Evolutionary conservation across 1,140 invertebrate genomes (phyloP).

Genomic region (Agrypnia vestita): DNA sequence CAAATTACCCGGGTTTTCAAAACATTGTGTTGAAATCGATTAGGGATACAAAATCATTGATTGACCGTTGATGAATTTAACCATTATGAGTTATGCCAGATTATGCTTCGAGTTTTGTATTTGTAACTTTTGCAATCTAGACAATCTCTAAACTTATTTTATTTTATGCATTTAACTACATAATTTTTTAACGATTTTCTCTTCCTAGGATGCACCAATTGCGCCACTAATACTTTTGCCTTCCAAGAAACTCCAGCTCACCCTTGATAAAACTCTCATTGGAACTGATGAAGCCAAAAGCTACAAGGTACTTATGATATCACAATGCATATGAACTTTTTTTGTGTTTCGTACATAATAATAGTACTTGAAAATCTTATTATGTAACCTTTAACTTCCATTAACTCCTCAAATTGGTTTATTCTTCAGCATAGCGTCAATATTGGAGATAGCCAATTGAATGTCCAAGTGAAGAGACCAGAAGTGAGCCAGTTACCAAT

Average conservation of each 20-base stretch:
- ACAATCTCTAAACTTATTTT: too few species aligned
- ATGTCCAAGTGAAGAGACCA: constrained; percentile 62
- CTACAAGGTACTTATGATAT: constrained; percentile 58
- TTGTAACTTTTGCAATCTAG: too few species aligned
- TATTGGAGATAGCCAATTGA: constrained; percentile 59
- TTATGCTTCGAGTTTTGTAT: too few species aligned
- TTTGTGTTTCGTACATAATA: too few species aligned
- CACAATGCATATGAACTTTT: neutral
- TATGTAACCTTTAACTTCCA: too few species aligned
- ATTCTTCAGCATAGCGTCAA: constrained; percentile 44
- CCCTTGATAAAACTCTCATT: constrained; percentile 59
- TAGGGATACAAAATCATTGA: too few species aligned
- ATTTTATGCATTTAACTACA: too few species aligned
- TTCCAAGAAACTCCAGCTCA: constrained; percentile 62
- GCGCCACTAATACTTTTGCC: constrained; percentile 73
- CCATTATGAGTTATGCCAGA: too few species aligned
- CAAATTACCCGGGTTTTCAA: too few species aligned
- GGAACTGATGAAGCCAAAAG: constrained; percentile 66
- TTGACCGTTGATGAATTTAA: too few species aligned
- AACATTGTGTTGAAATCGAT: too few species aligned
- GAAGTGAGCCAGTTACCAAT: constrained; percentile 77
- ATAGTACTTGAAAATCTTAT: too few species aligned
- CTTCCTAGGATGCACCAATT: constrained; percentile 68
- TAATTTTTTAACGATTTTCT: neutral
- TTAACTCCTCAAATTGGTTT: neutral